phyloP scores from a whole-genome alignment of 2,113 vertebrate species.

The Phalacrocorax pelagicus region DNA sequence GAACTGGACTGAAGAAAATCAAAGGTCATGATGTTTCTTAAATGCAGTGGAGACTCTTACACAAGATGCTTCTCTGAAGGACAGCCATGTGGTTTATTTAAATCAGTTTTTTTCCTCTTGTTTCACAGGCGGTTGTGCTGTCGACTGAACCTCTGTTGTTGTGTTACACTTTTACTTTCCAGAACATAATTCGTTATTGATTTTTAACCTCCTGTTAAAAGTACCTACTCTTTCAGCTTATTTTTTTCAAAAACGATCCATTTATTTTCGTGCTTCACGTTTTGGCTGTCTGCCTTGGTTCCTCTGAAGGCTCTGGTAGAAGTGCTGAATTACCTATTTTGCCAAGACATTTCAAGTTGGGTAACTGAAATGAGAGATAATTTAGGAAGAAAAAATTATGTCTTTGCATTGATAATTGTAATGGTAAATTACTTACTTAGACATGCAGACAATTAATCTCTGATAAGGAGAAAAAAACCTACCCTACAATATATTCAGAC shows the following conservation, averaged over 20 bases:
- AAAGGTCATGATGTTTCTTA: not conserved
- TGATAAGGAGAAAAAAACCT: not conserved
- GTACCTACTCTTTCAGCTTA: not conserved
- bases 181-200: not conserved
- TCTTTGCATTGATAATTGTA: not conserved
- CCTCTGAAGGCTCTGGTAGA: not conserved
- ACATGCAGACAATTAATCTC: not conserved
- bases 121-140: not conserved
- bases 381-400: not conserved
- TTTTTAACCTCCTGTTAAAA: not conserved
- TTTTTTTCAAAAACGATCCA: not conserved
- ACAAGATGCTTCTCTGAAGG: not conserved
- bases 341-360: not conserved
- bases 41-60: not conserved
- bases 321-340: not conserved
- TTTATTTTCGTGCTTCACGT: not conserved
- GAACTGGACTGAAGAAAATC: not conserved
- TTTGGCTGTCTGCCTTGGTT: not conserved
- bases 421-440: not conserved
- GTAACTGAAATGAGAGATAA: not conserved
- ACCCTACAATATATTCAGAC: not conserved
- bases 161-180: not conserved
- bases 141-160: not conserved
- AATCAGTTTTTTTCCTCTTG: not conserved
- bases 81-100: not conserved